These are phyloP conservation scores for Drosophila monieri DNA, from an alignment of 2,888 invertebrate genomes.

Conservation along the genomic window DNA sequence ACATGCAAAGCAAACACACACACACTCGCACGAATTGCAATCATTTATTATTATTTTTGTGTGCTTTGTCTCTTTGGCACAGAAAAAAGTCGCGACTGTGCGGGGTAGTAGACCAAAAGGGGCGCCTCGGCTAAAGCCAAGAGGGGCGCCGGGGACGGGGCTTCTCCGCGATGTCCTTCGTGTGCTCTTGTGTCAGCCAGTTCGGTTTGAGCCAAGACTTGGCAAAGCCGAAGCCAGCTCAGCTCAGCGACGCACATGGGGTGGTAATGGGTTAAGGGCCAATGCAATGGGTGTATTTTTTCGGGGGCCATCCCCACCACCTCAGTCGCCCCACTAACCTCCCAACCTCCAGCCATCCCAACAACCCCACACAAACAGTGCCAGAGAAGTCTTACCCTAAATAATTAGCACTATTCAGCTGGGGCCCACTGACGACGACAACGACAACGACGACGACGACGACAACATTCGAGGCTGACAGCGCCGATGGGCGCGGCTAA, in stretches of 20 bases:
- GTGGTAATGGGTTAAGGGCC: slow-evolving; percentile 72
- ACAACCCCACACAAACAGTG: slow-evolving; percentile 21
- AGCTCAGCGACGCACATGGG: slow-evolving; percentile 52
- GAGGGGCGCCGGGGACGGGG: slow-evolving; percentile 14
- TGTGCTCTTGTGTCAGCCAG: slow-evolving; percentile 72
- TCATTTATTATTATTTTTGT: slow-evolving; percentile 77
- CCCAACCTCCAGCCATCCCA: not conserved
- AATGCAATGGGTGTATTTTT: slow-evolving; percentile 53
- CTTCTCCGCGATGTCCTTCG: slow-evolving; percentile 66
- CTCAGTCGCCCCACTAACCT: not conserved
- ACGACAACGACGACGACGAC: slow-evolving; percentile 42
- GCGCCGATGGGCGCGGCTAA: slow-evolving; percentile 71
- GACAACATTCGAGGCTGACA: slow-evolving; percentile 63
- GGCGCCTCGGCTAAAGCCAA: not conserved
- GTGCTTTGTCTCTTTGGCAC: slow-evolving; percentile 75
- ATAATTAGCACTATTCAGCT: slow-evolving; percentile 82
- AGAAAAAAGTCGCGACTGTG: slow-evolving; percentile 68
- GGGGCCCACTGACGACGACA: slow-evolving; percentile 65
- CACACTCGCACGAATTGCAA: slow-evolving; percentile 64
- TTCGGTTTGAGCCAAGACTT: slow-evolving; percentile 52
- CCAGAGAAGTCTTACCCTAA: slow-evolving; percentile 72
- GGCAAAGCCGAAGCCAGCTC: slow-evolving; percentile 30
- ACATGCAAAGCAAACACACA: slow-evolving; percentile 37
- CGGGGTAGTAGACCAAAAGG: not conserved
- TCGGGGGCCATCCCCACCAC: slow-evolving; percentile 42